Conservation (phyloP, 2,888 invertebrate genomes). For the Danaus chrysippus region DNA sequence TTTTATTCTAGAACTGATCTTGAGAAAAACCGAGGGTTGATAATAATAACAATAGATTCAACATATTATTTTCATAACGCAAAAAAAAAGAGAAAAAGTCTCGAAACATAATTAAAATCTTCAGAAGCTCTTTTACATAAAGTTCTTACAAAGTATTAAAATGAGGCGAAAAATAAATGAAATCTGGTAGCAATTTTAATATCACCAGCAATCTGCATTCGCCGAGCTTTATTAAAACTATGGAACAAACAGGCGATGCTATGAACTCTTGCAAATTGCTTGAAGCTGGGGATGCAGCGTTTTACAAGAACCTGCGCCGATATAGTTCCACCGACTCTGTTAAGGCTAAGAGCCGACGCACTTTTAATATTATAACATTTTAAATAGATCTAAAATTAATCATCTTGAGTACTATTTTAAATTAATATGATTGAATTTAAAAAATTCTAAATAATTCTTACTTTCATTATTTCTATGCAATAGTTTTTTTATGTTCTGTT, state of each 20-base stretch:
- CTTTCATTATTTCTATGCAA: no score
- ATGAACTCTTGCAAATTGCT: constrained; percentile 74
- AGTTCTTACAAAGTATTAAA: constrained; percentile 8
- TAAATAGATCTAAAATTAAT: background rate
- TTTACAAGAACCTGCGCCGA: constrained; percentile 65
- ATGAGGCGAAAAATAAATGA: constrained; percentile 20
- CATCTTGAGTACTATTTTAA: background rate
- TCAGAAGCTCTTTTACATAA: constrained; percentile 7
- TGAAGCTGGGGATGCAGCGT: constrained; percentile 66
- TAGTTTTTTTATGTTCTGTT: no score
- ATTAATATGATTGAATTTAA: no score
- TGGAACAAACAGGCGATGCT: constrained; percentile 59
- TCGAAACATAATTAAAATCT: constrained; percentile 5
- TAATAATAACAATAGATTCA: no score
- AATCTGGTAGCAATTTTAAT: constrained; percentile 45
- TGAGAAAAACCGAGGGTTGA: no score
- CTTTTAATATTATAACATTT: background rate
- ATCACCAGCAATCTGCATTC: constrained; percentile 61
- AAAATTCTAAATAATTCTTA: no score
- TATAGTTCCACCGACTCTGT: constrained; percentile 54
- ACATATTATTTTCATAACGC: no score
- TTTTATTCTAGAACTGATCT: no score
- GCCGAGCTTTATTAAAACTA: constrained; percentile 66
- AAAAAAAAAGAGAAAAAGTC: background rate
- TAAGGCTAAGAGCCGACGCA: constrained; percentile 46